Evolutionary conservation across 1,140 invertebrate genomes (phyloP).

Genomic region (Drosophila micromelanica): DNA sequence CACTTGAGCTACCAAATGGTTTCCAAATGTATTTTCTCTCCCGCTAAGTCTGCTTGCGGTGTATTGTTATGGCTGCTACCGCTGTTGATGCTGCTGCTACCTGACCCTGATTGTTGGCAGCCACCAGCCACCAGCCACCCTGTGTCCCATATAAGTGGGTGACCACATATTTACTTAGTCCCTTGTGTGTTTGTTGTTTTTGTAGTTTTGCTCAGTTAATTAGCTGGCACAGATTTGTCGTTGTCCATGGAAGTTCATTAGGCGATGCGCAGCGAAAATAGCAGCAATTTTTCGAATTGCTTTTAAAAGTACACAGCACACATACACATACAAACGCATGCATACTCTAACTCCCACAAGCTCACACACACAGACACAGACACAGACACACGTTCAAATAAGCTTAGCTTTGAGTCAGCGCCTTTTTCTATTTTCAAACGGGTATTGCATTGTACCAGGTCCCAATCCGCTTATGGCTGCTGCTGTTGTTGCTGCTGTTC

Average conservation of each 20-base stretch:
- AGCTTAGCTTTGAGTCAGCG: slow-evolving; percentile 56
- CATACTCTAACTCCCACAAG: slow-evolving; percentile 7
- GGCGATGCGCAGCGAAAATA: slow-evolving; percentile 20
- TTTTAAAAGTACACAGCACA: slow-evolving; percentile 48
- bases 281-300: slow-evolving; percentile 66
- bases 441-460: slow-evolving; percentile 75
- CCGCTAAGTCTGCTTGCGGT: background rate
- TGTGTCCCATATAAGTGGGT: slow-evolving; percentile 4
- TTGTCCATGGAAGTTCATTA: slow-evolving; percentile 63
- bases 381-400: slow-evolving; percentile 3
- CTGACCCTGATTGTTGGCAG: slow-evolving; percentile 21
- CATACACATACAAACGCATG: background rate
- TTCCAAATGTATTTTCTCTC: slow-evolving; percentile 46
- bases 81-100: background rate
- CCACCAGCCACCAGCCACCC: background rate
- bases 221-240: slow-evolving; percentile 57
- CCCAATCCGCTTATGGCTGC: slow-evolving; percentile 72
- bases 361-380: slow-evolving; percentile 7
- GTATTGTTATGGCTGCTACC: slow-evolving; percentile 9
- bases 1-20: slow-evolving; percentile 61
- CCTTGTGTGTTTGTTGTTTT: slow-evolving; percentile 8
- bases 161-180: background rate
- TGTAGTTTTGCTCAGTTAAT: slow-evolving; percentile 57
- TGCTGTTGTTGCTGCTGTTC: slow-evolving; percentile 28
- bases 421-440: slow-evolving; percentile 60